These are phyloP conservation scores for Neoscelio sp. DNA, from an alignment of 2,888 invertebrate species.

Conservation along the genomic window DNA sequence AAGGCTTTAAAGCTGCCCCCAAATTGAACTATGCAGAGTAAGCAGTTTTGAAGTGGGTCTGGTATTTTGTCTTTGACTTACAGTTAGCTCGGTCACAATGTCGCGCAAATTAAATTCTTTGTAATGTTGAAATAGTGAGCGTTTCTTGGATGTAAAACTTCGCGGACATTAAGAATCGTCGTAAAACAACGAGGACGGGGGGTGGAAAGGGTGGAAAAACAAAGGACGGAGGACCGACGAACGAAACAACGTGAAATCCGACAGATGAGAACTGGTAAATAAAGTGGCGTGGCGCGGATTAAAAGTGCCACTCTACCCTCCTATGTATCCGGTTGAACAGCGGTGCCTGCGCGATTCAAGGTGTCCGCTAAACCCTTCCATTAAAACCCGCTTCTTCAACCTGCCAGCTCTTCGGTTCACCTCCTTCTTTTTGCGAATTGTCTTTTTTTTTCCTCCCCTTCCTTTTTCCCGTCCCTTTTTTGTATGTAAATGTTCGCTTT, in stretches of 20 bases:
- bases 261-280: slow-evolving; percentile 1
- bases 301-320: slow-evolving; percentile 27
- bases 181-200: no score
- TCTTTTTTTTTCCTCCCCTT: neutral
- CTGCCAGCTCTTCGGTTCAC: no score
- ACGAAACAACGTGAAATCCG: no score
- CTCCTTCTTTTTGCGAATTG: neutral
- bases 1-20: slow-evolving; percentile 77
- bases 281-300: slow-evolving; percentile 5
- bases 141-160: neutral
- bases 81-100: slow-evolving; percentile 11
- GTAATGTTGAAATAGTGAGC: neutral
- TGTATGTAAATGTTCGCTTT: slow-evolving; percentile 33
- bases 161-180: neutral
- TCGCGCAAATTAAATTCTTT: slow-evolving; percentile 42
- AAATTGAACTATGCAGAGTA: slow-evolving; percentile 79
- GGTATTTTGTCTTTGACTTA: slow-evolving; percentile 46
- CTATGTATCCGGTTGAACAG: neutral
- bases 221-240: no score
- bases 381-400: slow-evolving; percentile 68
- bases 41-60: slow-evolving; percentile 71
- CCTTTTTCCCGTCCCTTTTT: slow-evolving; percentile 32
- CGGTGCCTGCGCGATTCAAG: slow-evolving; percentile 1
- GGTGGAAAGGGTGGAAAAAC: no score
- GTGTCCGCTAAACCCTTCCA: slow-evolving; percentile 71